Conservation (phyloP, 2,888 invertebrate species). For the Ptychoptera albimana region DNA sequence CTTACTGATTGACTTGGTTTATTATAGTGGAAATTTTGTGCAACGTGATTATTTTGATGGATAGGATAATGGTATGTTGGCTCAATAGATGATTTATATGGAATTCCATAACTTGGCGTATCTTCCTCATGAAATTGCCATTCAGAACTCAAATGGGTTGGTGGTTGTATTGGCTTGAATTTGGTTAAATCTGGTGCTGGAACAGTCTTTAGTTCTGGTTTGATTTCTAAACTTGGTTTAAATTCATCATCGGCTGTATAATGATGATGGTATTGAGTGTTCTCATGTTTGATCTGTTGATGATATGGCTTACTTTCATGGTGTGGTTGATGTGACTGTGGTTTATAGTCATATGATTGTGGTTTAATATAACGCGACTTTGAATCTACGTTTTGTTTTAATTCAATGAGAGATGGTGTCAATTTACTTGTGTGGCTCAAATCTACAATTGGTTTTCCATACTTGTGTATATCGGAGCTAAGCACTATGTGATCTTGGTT, state of each 20-base stretch:
- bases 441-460: conserved; percentile 23
- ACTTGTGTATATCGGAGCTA: conserved; percentile 24
- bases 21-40: background rate
- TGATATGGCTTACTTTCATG: background rate
- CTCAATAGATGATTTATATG: background rate
- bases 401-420: conserved; percentile 25
- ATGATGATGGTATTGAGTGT: background rate
- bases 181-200: conserved; percentile 15
- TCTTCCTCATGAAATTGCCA: background rate
- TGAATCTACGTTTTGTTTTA: conserved; percentile 25
- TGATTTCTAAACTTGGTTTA: conserved; percentile 6
- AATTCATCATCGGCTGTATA: conserved; percentile 1
- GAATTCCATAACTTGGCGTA: background rate
- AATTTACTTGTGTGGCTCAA: conserved; percentile 24
- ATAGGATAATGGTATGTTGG: background rate
- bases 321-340: background rate
- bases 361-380: conserved; percentile 11
- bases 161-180: conserved; percentile 10
- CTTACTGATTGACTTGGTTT: conserved; percentile 19
- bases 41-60: background rate
- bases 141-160: conserved; percentile 2
- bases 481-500: conserved; percentile 29
- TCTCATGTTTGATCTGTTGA: background rate
- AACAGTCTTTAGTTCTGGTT: conserved; percentile 10
- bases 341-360: background rate